These are phyloP conservation scores for Tokudaia tokunoshimensis DNA, from an alignment of 2,797 vertebrate species.

Conservation along the genomic window DNA sequence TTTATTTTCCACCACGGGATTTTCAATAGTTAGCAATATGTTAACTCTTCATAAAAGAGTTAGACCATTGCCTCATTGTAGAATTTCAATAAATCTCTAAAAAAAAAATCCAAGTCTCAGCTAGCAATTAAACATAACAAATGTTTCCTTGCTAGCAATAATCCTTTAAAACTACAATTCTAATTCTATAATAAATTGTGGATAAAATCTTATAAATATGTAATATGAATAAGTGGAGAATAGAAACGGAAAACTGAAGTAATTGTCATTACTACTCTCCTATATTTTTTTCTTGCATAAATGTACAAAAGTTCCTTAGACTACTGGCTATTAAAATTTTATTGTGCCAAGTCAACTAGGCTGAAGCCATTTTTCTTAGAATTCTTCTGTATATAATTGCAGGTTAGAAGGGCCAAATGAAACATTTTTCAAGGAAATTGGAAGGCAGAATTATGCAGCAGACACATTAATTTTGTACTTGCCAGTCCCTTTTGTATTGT, in stretches of 20 bases:
- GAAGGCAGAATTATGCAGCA: neutral
- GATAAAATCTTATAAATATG: neutral
- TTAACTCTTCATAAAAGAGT: neutral
- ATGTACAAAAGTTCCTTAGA: neutral
- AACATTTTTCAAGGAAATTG: neutral
- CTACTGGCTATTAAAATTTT: neutral
- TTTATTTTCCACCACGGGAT: neutral
- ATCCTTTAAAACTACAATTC: neutral
- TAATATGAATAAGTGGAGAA: neutral
- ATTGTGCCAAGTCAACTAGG: neutral
- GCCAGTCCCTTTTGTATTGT: neutral
- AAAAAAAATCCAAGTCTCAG: neutral
- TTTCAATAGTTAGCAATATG: neutral
- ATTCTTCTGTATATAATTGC: conserved; percentile 10
- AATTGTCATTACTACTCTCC: neutral
- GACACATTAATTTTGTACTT: conserved; percentile 31
- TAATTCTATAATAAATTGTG: neutral
- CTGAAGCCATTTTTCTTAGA: neutral
- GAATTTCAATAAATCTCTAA: neutral
- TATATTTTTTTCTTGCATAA: neutral
- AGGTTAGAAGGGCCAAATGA: conserved; percentile 35
- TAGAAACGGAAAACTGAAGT: neutral
- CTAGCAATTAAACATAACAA: neutral
- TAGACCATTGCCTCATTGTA: neutral
- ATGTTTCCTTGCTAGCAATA: neutral